Base-by-base conservation (phyloP, 1,140 invertebrate genomes). In the Drosophila lini region DNA sequence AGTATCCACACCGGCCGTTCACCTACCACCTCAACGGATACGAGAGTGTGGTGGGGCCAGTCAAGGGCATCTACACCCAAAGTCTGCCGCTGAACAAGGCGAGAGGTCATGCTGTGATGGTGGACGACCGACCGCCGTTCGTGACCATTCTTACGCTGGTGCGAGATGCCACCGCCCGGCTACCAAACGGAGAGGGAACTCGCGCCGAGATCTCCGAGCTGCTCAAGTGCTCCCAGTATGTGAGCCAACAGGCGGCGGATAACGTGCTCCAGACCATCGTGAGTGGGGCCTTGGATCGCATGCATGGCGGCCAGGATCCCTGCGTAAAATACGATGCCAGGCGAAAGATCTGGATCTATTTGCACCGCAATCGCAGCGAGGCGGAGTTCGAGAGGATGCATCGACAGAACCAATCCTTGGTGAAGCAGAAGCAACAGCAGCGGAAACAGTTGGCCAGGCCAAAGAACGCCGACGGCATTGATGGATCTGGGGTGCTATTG, bases 131-230 rank as follows among this genome's bases (percentile, higher is more conserved):
- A 44, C 98, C 98, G 28, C 96, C 98, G 62, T 98, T 96, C 93
- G 97, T 98, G 11, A 98, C 97, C 7, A 98, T 98, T 85, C 92
- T 98, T 8, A 97, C 97, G 13, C 93, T 99, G 40, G 97, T 99
- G 10, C 93, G 98, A 42, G 98, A 99, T 94, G 97, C 98, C 5
- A 97, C 97, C 0, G 97, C 98, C 0, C 93, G 98, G 45, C 93
- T 99, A 62, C 98, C 98, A 1, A 98, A 97, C 92, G 98, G 98
- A 1, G 97, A 99, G 93, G 98, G 98, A 25, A 98, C 98, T 0
- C 93, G 97, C 31, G 95, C 96, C 5, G 97, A 99, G 82, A 98
- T 99, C 5, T 92, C 91, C 3, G 92, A 92, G 60, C 56, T 92
- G 19, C 48, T 92, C 0, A 92, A 92, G 45, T 92, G 91, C 32